Percentiles rank a stretch among this genome's conserved stretches.
phyloP scores from a whole-genome alignment of 2,888 invertebrate species.

The Tolmerus cingulatus region DNA sequence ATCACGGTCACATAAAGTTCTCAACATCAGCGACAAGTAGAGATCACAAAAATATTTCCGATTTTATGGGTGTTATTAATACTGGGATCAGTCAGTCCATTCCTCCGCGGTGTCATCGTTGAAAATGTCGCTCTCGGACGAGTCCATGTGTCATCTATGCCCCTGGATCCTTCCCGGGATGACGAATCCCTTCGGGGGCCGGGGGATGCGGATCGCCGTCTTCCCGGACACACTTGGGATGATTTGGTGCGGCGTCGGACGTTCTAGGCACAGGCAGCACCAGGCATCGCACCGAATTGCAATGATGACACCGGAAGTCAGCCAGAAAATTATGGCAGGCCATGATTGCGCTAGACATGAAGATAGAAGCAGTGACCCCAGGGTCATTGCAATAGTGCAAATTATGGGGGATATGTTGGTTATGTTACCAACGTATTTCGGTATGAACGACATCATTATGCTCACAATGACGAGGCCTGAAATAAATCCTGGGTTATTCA shows the following conservation, averaged over 20 bases:
- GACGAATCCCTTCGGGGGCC: constrained; percentile 58
- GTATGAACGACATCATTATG: constrained; percentile 61
- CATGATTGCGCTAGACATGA: constrained; percentile 60
- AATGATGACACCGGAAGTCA: constrained; percentile 57
- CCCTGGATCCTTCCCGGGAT: constrained; percentile 54
- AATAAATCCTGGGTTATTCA: neutral
- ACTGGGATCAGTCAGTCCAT: constrained; percentile 52
- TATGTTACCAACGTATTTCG: constrained; percentile 60
- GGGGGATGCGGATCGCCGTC: constrained; percentile 58
- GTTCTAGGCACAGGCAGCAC: constrained; percentile 62
- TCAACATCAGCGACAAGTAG: neutral
- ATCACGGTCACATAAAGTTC: neutral
- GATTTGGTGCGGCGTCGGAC: constrained; percentile 57
- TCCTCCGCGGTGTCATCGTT: constrained; percentile 57
- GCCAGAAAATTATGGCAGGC: constrained; percentile 61
- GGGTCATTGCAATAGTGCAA: constrained; percentile 56
- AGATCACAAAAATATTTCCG: constrained; percentile 22
- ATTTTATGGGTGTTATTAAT: neutral
- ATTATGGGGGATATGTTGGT: constrained; percentile 59
- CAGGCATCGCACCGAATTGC: constrained; percentile 60
- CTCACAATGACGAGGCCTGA: constrained; percentile 58
- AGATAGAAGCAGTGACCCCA: constrained; percentile 57
- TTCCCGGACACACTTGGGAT: constrained; percentile 60
- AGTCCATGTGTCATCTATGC: constrained; percentile 62
- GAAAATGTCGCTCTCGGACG: constrained; percentile 60